Conservation (phyloP, 2,888 invertebrate species). For the Ophraella communa region DNA sequence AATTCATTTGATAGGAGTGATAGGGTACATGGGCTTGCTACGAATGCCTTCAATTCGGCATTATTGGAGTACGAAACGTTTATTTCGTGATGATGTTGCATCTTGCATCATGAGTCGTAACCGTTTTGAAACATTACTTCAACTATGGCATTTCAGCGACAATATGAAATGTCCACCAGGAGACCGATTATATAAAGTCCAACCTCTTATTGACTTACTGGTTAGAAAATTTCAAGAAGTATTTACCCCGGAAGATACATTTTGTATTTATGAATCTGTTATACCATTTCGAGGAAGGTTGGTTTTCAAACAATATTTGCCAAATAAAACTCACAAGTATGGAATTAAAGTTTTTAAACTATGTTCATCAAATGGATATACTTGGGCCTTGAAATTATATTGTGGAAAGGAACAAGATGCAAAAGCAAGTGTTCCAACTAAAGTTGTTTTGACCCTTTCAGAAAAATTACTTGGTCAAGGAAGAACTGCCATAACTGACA, state of each 20-base stretch:
- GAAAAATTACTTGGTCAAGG: not conserved
- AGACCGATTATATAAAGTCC: not conserved
- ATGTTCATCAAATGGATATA: not conserved
- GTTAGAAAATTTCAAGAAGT: not conserved
- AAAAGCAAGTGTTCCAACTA: no score
- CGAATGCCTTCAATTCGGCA: no score
- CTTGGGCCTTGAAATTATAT: no score
- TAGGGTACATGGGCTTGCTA: no score
- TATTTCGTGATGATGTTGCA: not conserved
- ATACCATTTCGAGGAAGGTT: slow-evolving; percentile 12
- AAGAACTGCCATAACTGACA: slow-evolving; percentile 5
- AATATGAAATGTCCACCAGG: no score
- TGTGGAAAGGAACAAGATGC: no score
- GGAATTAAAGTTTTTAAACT: not conserved
- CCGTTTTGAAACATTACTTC: no score
- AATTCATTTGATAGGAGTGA: no score
- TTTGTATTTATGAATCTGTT: not conserved
- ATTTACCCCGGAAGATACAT: not conserved
- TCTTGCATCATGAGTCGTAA: no score
- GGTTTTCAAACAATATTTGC: slow-evolving; percentile 10
- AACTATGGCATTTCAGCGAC: no score
- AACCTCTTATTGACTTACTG: not conserved
- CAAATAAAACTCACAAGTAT: slow-evolving; percentile 8
- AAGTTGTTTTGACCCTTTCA: no score
- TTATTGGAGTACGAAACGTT: not conserved